Evolutionary conservation across 1,140 invertebrate genomes (phyloP).

Genomic region (Aphis craccivora): DNA sequence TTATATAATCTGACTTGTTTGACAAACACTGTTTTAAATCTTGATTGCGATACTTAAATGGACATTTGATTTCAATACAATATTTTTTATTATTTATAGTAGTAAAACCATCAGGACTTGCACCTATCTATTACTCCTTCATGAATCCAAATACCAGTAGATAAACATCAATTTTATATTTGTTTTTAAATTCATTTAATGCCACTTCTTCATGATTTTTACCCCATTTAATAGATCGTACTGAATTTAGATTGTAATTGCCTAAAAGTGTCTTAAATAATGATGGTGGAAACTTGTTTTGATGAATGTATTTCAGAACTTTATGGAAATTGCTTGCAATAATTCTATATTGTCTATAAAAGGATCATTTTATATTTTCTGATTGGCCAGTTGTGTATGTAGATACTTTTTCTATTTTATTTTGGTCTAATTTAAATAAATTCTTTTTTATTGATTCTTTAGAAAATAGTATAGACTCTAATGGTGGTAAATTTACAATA

Average conservation of each 20-base stretch:
- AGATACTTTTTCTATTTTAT: not conserved
- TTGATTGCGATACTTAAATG: not conserved
- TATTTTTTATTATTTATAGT: slow-evolving; percentile 15
- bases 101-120: not conserved
- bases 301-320: too few relatives aligned
- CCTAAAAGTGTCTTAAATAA: too few relatives aligned
- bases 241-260: too few relatives aligned
- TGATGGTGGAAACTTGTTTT: too few relatives aligned
- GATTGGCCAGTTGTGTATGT: not conserved
- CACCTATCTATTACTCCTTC: too few relatives aligned
- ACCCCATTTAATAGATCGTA: too few relatives aligned
- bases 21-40: not conserved
- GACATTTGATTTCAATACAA: not conserved
- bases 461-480: not conserved
- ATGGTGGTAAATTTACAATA: not conserved
- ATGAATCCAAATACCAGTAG: too few relatives aligned
- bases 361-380: slow-evolving; percentile 3
- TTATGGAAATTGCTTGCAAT: too few relatives aligned
- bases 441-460: slow-evolving; percentile 5
- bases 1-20: not conserved
- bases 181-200: too few relatives aligned
- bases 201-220: too few relatives aligned
- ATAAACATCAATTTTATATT: too few relatives aligned
- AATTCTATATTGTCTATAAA: not conserved
- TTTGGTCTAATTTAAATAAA: not conserved